Evolutionary conservation across 1,140 invertebrate genomes (phyloP), one percentile per base, ranked within the genome.

Genomic region (Bombus breviceps): DNA sequence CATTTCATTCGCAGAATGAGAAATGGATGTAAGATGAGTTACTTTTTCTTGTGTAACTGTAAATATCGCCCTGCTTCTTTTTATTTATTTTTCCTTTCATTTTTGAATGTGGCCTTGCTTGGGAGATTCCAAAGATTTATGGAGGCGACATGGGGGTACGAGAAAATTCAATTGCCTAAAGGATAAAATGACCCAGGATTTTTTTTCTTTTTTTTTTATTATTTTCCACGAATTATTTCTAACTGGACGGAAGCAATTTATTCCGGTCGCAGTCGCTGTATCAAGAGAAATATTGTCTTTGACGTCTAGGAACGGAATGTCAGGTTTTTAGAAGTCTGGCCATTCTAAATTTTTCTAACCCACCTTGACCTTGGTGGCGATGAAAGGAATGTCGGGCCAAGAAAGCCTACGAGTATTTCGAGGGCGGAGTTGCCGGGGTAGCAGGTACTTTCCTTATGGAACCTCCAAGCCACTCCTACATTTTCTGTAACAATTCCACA

Each of bases 311-410:
- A 82, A 25, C 34, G 81, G 74, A 90, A 78, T 69, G 78, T 78
- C 37, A 53, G 77, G 86, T 90, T 90, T 89, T 89, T 64, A 43
- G 64, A 75, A 64, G 78, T 41, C 75, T n/a, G 15, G 53, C 10
- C 66, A 66, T 87, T 43, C 59, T 47, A 76, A 66, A 89, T 85
- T 90, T 90, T 91, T 75, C 89, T 91, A 90, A 80, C 83, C 90
- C 89, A 89, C 88, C 87, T 92, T 92, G 92, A 92, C 92, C 93
- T 93, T 93, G 91, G 91, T 77, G 87, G 80, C 76, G 73, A 91
- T 81, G 90, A 90, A 92, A 89, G 87, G 88, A 86, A 88, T 87
- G 82, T 77, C 71, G 81, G 43, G 66, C 15, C 80, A 88, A 88
- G 85, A 91, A 76, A 87, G 87, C 72, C 78, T 59, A 81, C 87